Evolutionary conservation across 2,797 vertebrate species (phyloP).

Genomic region (Sebastes jordani): DNA sequence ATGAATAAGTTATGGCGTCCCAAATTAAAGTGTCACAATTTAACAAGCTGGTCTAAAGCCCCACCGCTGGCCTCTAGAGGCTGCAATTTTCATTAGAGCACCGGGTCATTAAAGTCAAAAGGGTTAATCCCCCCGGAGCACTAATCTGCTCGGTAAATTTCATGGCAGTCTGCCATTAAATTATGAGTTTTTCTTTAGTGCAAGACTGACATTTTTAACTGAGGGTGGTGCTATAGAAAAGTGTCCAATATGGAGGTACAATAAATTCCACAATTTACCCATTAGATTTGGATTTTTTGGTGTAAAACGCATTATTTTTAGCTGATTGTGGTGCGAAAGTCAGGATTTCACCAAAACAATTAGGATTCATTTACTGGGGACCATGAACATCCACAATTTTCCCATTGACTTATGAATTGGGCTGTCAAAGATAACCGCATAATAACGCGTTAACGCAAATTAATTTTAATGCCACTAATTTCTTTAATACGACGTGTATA

Average conservation of each 20-base stretch:
- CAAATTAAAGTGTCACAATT: slow-evolving; percentile 15
- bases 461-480: no score
- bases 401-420: background rate
- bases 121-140: slow-evolving; percentile 31
- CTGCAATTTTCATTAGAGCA: slow-evolving; percentile 21
- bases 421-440: no score
- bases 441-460: no score
- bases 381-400: slow-evolving; percentile 10
- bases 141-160: slow-evolving; percentile 36
- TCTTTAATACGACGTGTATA: no score
- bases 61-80: slow-evolving; percentile 19
- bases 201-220: background rate
- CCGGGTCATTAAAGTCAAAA: slow-evolving; percentile 41
- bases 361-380: background rate
- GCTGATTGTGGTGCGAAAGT: background rate
- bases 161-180: background rate
- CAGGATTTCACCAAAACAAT: background rate
- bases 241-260: background rate
- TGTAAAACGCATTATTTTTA: background rate
- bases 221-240: background rate
- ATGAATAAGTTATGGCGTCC: background rate
- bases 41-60: slow-evolving; percentile 28
- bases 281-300: background rate
- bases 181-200: background rate
- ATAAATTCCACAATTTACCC: background rate